Conservation (phyloP, 2,797 vertebrate species). For the Falco berigora region DNA sequence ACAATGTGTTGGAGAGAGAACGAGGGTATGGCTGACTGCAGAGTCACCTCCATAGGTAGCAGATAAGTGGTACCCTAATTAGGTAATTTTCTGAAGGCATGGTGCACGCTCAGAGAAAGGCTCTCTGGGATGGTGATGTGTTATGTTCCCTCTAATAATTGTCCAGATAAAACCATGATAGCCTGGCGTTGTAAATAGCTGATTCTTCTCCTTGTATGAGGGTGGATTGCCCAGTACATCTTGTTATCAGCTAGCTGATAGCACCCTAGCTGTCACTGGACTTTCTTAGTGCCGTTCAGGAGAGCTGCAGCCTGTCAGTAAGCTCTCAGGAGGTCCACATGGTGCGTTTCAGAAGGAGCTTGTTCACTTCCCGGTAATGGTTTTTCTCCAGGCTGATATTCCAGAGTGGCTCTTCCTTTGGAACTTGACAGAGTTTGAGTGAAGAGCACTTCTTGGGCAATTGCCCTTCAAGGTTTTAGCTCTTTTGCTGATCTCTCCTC, state of each 20-base stretch:
- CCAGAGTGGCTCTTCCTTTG: background rate
- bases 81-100: background rate
- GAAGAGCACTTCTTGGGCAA: background rate
- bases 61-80: background rate
- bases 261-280: background rate
- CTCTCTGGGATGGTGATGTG: rapidly evolving
- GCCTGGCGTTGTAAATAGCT: background rate
- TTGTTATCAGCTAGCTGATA: background rate
- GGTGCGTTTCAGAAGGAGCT: background rate
- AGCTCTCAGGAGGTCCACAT: rapidly evolving
- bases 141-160: background rate
- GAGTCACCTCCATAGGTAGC: background rate
- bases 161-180: background rate
- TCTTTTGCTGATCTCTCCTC: background rate
- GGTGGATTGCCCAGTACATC: background rate
- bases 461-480: background rate
- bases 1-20: background rate
- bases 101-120: rapidly evolving
- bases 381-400: background rate
- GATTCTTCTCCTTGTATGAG: background rate
- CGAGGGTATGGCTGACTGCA: background rate
- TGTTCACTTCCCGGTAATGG: rapidly evolving
- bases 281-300: background rate
- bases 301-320: background rate
- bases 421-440: background rate